Evolutionary conservation across 2,797 vertebrate species (phyloP), one percentile per base, ranked within the genome.

Genomic region (Australoheros facetus): DNA sequence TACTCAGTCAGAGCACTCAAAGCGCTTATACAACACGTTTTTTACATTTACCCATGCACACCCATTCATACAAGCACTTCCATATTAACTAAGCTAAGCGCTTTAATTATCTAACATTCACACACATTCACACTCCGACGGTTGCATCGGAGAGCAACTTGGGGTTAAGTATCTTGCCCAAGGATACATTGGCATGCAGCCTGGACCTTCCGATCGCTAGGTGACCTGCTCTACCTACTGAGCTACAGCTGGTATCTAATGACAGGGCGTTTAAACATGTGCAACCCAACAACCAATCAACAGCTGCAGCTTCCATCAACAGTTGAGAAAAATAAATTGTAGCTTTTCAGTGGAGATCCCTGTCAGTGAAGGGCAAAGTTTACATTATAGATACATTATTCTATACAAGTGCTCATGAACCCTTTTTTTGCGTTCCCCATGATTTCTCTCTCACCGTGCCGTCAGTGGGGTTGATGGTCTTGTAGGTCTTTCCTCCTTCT

Each of bases 391-490:
- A 11, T 23, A 64, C 60, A 48, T 23, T 26, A 21, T 55, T 23
- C 14, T 0, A 39, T 14, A 0, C 14, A 71, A 19, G 16, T 23
- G 16, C 16, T 16, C 13, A 10, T 21, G 4, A 6, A 17, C 55
- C 9, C 23, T 37, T 32, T 45, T 16, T 16, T 72, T 21, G 14
- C 3, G 19, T 16, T 42, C 42, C 42, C 16, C 45, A 39, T 28
- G 1, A 26, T 28, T 54, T 37, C 12, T 45, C 1, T 30, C 71
- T 70, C 85, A 98, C 97, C 60, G 86, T 87, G 64, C 96, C 96
- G 0, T 97, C 95, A 0, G 94, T 96, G 0, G 97, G 97, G 89
- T 97, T 98, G 88, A 97, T 96, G 73, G 94, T 96, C 59, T 96
- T 95, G 76, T 96, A 97, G 17, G 95, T 96, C 84, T 96, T 96